A percentile compares a stretch with the other conserved stretches of the same genome.
Evolutionary conservation across 1,140 invertebrate species (phyloP).

Genomic region (Dreissena rostriformis): DNA sequence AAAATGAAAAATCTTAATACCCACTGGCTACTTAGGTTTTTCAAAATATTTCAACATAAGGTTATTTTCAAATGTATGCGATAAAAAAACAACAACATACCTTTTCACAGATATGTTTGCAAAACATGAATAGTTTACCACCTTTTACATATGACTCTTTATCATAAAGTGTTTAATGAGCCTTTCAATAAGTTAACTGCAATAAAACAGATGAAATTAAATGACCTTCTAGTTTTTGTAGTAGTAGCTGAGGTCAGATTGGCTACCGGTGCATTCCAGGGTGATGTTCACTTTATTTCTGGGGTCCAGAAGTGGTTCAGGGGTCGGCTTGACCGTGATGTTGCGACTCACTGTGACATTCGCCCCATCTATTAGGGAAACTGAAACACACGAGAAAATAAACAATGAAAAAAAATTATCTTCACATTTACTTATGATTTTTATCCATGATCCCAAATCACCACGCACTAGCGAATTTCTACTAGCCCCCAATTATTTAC

Average conservation of each 20-base stretch:
- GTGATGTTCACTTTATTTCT: conserved; percentile 2
- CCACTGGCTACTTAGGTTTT: background rate
- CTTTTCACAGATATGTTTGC: too few relatives aligned
- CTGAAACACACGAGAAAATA: background rate
- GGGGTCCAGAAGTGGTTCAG: background rate
- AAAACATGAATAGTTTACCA: too few relatives aligned
- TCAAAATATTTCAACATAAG: background rate
- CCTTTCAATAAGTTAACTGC: too few relatives aligned
- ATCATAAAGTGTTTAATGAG: too few relatives aligned
- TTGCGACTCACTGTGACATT: background rate
- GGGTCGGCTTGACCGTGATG: conserved; percentile 12
- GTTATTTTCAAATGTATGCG: background rate
- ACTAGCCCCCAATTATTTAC: too few relatives aligned
- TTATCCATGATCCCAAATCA: too few relatives aligned
- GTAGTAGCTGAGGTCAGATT: conserved; percentile 33
- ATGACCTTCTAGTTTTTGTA: conserved; percentile 32
- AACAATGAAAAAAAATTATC: too few relatives aligned
- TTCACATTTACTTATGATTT: too few relatives aligned
- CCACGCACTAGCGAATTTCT: too few relatives aligned
- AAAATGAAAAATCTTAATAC: too few relatives aligned
- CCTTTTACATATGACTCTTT: too few relatives aligned
- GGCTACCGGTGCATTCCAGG: conserved; percentile 19
- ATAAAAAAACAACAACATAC: background rate
- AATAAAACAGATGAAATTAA: too few relatives aligned
- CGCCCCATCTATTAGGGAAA: background rate